Evolutionary conservation across 2,888 invertebrate species (phyloP).

Genomic region (Cheilosia soror): DNA sequence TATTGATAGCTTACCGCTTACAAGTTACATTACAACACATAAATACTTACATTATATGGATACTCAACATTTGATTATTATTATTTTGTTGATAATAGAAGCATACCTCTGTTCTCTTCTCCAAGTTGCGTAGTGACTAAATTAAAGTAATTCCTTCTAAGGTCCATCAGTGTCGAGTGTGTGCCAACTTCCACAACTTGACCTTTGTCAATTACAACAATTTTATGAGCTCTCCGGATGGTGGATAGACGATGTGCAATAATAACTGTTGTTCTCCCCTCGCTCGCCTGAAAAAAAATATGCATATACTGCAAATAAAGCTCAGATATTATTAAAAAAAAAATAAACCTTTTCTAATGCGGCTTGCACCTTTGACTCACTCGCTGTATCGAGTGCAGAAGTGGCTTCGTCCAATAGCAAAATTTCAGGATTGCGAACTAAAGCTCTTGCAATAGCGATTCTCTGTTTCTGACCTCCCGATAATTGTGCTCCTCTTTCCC

Average conservation of each 20-base stretch:
- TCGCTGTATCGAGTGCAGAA: constrained; percentile 93
- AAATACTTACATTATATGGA: too few species aligned
- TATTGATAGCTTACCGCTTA: too few species aligned
- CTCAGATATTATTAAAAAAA: background rate
- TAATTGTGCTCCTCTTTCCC: constrained; percentile 91
- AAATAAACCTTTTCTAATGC: constrained; percentile 88
- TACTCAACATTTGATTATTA: too few species aligned
- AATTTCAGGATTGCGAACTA: constrained; percentile 91
- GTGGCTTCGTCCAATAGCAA: constrained; percentile 94
- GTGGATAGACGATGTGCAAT: constrained; percentile 91
- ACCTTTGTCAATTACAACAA: constrained; percentile 89
- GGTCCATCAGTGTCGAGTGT: constrained; percentile 88
- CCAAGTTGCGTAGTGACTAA: constrained; percentile 88
- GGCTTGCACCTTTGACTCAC: constrained; percentile 94
- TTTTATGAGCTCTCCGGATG: constrained; percentile 89
- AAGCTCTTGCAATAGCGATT: constrained; percentile 94
- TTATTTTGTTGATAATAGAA: too few species aligned
- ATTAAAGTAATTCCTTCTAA: constrained; percentile 88
- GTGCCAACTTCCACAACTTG: constrained; percentile 88
- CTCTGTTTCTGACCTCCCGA: constrained; percentile 96
- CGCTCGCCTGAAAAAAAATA: constrained; percentile 85
- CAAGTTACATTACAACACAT: too few species aligned
- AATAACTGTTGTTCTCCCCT: constrained; percentile 91
- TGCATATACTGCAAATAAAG: background rate
- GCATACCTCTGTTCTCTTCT: constrained; percentile 78